Base-by-base conservation (phyloP, 1,140 invertebrate species). In the Stenopsyche tienmushanensis region DNA sequence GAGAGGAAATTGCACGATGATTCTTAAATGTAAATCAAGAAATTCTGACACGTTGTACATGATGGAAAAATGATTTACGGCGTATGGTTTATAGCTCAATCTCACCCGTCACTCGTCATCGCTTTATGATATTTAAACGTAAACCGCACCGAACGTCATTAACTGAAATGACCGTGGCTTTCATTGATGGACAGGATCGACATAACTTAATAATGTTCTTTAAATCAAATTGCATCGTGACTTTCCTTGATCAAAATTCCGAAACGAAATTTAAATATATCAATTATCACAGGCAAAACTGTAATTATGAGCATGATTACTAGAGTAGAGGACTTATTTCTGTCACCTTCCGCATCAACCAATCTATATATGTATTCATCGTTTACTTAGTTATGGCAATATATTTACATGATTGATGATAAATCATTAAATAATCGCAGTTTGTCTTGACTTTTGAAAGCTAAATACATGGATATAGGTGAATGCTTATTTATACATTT, bases 61-160 rank as follows among this genome's bases (percentile, higher is more conserved):
- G 55, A 66, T 66, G 65, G 52, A 66, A 66, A 62, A 54, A 54
- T 66, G 65, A 66, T 66, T 66, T 66, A 66, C 50, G 9, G 24
- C 50, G 24, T 23, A 23, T 24, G 39, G 8, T 66, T 66, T 66
- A 66, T 52, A 49, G 52, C 58, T 66, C 65, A 66, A 66, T 66
- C 65, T 62, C 50, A 9, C 13, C 50, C 47, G 65, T 34, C 58
- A 24, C 15, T 62, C 50, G 29, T 39, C 29, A n/a, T 25, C 2
- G n/a, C 24, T 25, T 34, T 13, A 7, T 5, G 29, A 34, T 34
- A 34, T 34, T 7, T 7, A 34, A 34, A 34, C 29, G 29, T 13
- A 34, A 34, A 34, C 29, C 29, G 29, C 13, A 34, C 29, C 29
- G 29, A 34, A 34, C 29, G n/a, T 44, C 18, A 13, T 44, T 2